Percentiles rank a stretch among this genome's conserved stretches.
These are phyloP conservation scores for Dendrolimus punctatus DNA, from an alignment of 1,140 invertebrate genomes.

Conservation along the genomic window DNA sequence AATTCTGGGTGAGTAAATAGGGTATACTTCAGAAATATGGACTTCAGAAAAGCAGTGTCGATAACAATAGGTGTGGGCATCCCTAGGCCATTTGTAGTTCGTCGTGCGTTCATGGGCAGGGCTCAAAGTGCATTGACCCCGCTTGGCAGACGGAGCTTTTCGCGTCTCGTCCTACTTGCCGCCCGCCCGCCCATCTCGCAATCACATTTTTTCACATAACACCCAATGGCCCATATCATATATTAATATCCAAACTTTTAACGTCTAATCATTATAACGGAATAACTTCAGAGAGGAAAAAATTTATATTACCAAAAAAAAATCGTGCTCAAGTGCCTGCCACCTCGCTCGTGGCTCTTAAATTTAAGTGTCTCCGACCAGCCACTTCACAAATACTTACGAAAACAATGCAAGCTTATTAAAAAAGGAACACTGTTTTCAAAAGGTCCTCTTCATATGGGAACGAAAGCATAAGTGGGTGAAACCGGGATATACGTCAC, in stretches of 20 bases:
- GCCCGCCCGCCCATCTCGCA: conserved; percentile 49
- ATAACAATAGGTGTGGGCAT: conserved; percentile 43
- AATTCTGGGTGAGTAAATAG: neutral
- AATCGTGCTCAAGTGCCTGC: conserved; percentile 51
- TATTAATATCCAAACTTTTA: no score
- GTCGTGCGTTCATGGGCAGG: conserved; percentile 54
- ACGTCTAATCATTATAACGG: no score
- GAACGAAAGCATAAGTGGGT: no score
- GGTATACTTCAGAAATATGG: neutral
- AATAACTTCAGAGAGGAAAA: no score
- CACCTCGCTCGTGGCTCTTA: neutral
- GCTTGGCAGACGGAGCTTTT: conserved; percentile 52
- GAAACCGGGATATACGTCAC: no score
- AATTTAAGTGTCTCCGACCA: neutral
- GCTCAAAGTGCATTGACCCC: conserved; percentile 52
- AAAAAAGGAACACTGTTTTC: no score
- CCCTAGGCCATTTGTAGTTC: conserved; percentile 23
- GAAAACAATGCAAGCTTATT: no score
- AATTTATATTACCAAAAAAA: conserved; percentile 37
- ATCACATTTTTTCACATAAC: conserved; percentile 14
- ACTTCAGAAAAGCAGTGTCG: conserved; percentile 32
- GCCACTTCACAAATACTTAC: no score
- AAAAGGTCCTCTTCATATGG: no score
- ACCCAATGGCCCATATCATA: no score
- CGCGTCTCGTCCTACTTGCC: conserved; percentile 62